Base-by-base conservation (phyloP, 1,140 invertebrate species). In the Parasteatoda tepidariorum region DNA sequence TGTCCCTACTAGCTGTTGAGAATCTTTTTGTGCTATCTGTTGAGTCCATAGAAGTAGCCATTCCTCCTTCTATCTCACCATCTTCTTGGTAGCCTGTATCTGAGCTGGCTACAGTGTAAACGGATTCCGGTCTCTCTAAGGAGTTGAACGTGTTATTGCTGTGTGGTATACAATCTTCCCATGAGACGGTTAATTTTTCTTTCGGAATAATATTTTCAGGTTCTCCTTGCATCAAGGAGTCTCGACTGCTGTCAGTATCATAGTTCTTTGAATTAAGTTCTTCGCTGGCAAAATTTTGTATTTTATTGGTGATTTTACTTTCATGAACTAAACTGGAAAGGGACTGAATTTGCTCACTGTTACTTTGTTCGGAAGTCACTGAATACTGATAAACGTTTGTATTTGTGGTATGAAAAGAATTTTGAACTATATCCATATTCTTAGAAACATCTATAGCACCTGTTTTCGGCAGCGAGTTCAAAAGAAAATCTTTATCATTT, bases 71-170 rank as follows among this genome's bases (percentile, higher is more conserved):
- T 15, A 83, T 38, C 18, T 86, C 86, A 13, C 67, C 84, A 68
- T 86, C 85, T 57, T 85, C 86, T 68, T 96, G 95, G 88, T 95
- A 96, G 15, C 95, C 95, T 0, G 92, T 93, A 87, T 96, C 95
- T 84, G 95, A 89, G 87, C 94, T 96, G 38, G 66, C 62, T n/a
- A 76, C 84, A 24, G 78, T 83, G 61, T 71, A 81, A 24, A 83
- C 64, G 11, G 71, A 83, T 38, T 84, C 71, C 3, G 75, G 75
- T 64, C 85, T 34, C 66, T 85, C 81, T 13, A 48, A 6, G 41
- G 57, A 31, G 18, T 54, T 41, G 15, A 30, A 82, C 7, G 15
- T 31, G 7, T 82, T 66, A 34, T 18, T 34, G 26, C 54, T 62
- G 4, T 34, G 78, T 3, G 68, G 59, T 22, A 71, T 30, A 48